Evolutionary conservation across 2,113 vertebrate genomes (phyloP), one percentile per base, ranked within the genome.

Genomic region (Melanerpes formicivorus): DNA sequence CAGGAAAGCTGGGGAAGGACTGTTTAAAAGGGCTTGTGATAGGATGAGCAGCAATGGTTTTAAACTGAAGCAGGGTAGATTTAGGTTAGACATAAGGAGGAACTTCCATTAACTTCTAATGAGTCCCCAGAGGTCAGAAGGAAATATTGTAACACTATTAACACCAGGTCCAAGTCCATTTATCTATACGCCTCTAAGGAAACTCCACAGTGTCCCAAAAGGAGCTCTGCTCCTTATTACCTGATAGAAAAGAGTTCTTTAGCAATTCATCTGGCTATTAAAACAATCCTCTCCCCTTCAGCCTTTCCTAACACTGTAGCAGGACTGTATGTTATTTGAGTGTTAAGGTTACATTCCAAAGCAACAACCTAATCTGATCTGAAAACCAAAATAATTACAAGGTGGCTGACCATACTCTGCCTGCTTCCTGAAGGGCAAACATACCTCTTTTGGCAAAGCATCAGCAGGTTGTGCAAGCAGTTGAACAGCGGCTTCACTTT

Each of bases 391-490:
- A 34, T 26, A 55, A 69, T 15, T 76, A 25, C 17, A 15, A 72
- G 72, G 34, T 23, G 48, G 32, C 32, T 80, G 30, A 60, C 22
- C 18, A 23, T 15, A 60, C 17, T 58, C 76, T 59, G 16, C 6
- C 27, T 46, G 46, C 34, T 69, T 87, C 18, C 27, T 30, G 27
- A 87, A 6, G 23, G 14, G 9, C 7, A 75, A 63, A 92, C 95
- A 17, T 96, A 96, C 97, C 97, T 97, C 90, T 79, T 77, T 85
- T 65, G 48, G 75, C 75, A 95, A 87, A 72, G 63, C 72, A 60
- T 56, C 87, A n/a, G 44, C 64, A 17, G 90, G 18, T 59, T 81
- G 93, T 25, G 48, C 21, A 34, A 48, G 72, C 42, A 77, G 67
- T 30, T 80, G 75, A 69, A 83, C 66, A 63, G 79, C 64, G 48